Conservation (phyloP, 2,113 vertebrate genomes). For the Gopherus flavomarginatus region DNA sequence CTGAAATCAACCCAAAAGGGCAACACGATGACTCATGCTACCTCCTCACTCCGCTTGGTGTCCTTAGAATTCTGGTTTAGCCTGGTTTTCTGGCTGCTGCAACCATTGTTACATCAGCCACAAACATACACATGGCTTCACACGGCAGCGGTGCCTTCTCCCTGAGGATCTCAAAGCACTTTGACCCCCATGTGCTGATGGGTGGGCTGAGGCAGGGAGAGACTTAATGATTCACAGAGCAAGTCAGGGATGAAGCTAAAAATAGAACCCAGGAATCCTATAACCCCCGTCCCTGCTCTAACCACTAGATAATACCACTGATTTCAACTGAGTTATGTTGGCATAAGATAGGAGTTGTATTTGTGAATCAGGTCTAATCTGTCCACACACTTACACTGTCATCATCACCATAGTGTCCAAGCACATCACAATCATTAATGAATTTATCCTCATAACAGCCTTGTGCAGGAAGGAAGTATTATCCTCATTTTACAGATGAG, state of each 20-base stretch:
- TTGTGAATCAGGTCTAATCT: not conserved
- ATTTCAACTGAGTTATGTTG: not conserved
- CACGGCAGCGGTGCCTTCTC: not conserved
- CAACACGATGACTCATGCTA: not conserved
- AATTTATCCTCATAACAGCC: not conserved
- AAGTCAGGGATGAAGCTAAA: not conserved
- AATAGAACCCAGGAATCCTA: not conserved
- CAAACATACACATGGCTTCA: not conserved
- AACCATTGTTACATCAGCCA: not conserved
- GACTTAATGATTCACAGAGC: not conserved
- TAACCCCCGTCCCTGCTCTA: not conserved
- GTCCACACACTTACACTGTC: not conserved
- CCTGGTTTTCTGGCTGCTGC: not conserved
- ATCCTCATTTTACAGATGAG: not conserved
- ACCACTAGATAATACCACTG: not conserved
- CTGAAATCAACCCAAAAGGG: slow-evolving; percentile 72
- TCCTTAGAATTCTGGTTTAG: not conserved
- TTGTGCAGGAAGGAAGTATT: not conserved
- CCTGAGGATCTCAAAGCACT: not conserved
- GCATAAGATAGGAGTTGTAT: not conserved
- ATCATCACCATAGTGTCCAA: not conserved
- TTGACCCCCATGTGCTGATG: not conserved
- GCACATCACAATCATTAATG: not conserved
- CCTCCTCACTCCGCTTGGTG: not conserved
- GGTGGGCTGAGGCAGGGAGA: not conserved